Base-by-base conservation (phyloP, 1,140 invertebrate species). In the Ips nitidus region DNA sequence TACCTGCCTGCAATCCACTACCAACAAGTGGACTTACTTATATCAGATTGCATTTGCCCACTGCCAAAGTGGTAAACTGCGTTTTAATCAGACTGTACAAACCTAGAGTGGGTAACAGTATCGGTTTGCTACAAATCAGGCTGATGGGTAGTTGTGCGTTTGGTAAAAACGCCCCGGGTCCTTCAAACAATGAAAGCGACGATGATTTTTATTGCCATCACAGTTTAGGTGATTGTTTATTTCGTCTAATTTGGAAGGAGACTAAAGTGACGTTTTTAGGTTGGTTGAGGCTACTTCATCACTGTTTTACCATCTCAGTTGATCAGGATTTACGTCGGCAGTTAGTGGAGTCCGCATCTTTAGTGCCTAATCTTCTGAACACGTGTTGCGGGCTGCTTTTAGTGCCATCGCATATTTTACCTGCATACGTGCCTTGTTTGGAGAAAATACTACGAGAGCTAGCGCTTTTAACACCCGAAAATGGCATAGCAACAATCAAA, bases 91-190 rank as follows among this genome's bases (percentile, higher is more conserved):
- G 87, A 2, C 82, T 93, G 22, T 94, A 91, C 78, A 92, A 92
- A 78, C 94, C 94, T 1, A 85, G 91, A 40, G 94, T 96, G 75
- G 93, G 91, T 6, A 88, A 89, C 61, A 95, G 92, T 76, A 91
- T 97, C 76, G 94, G 94, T 22, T 81, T 97, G 3, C 90, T 94
- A 72, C 94, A 96, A 79, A 90, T 97, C 60, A 85, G 89, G n/a
- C 81, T 97, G 7, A 81, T 96, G 5, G 94, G 93, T 1, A 89
- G 89, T 58, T 92, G 93, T 42, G 89, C 89, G 5, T 91, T 91
- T 78, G 87, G 88, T 43, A 87, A 75, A 83, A 50, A 50, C 22
- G 45, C 45, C 1, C 22, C 45, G 2, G 22, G 82, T 55, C 74
- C 79, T 47, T 59, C 45, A 4, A 75, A 75, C 73, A 77, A 68